Evolutionary conservation across 2,113 vertebrate species (phyloP), one percentile per base, ranked within the genome.

Genomic region (Alethe diademata): DNA sequence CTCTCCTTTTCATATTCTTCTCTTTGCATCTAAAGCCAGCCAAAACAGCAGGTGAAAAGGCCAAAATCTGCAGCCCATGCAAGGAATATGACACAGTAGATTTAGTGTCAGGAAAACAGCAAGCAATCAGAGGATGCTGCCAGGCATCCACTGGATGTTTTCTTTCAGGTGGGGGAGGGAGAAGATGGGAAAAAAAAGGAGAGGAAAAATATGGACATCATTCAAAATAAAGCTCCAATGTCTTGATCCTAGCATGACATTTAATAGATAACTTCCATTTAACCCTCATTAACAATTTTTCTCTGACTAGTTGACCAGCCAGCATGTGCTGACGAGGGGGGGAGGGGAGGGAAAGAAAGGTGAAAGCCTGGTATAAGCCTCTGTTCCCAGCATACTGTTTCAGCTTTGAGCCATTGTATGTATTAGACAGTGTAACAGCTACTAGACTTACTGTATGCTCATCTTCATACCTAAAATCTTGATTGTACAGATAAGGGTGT

Each of bases 11-110:
- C 93, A 91, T 98, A 97, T 97, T 97, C 97, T 97, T 97, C 96
- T 95, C 97, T 98, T 98, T 97, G 95, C 97, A 97, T 97, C 96
- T 97, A 97, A 97, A 97, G 97, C 96, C 97, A 98, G 97, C 97
- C 97, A 97, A 98, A 98, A 97, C 97, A 98, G 97, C 97, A 98
- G 97, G 94, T 98, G 97, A 98, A 98, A 98, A 97, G 97, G 97
- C 97, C 97, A 97, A 96, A 98, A 97, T 97, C 97, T 97, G 97
- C 97, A 97, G 97, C 97, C 97, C 95, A 96, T 95, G 92, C 95
- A 92, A 98, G 97, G 95, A 96, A 94, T 97, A 96, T 97, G 97
- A 98, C 97, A 97, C 92, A 95, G 69, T 90, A 96, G 95, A 96
- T 97, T 97, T 93, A 96, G 96, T 97, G 97, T 97, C 96, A 97